Conservation (phyloP, 2,888 invertebrate species). For the Idaea aversata region DNA sequence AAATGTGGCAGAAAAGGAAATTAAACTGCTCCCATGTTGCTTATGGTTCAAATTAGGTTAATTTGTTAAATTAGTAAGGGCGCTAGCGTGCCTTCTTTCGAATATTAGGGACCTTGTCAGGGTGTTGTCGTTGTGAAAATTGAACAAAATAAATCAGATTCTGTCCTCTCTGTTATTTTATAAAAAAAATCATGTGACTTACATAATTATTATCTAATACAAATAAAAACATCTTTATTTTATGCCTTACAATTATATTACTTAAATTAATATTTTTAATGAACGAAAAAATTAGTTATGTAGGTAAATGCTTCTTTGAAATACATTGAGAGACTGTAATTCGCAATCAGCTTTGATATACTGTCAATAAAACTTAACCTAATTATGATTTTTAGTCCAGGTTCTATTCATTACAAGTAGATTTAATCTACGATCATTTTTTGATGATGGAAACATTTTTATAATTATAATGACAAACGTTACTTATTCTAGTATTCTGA, state of each 20-base stretch:
- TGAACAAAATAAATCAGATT: conserved; percentile 60
- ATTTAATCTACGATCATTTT: conserved; percentile 64
- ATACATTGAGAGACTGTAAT: conserved; percentile 42
- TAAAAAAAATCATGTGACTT: conserved; percentile 45
- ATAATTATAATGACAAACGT: conserved; percentile 47
- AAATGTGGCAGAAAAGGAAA: neutral
- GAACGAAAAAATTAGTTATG: conserved; percentile 24
- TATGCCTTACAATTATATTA: conserved; percentile 30
- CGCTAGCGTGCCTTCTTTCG: neutral
- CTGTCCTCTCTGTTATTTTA: conserved; percentile 57
- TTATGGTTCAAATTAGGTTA: too few species aligned
- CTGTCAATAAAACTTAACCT: conserved; percentile 57
- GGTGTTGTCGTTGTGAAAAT: conserved; percentile 16
- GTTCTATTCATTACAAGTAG: conserved; percentile 59
- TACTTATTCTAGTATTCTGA: conserved; percentile 51
- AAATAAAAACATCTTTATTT: conserved; percentile 35
- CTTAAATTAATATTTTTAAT: conserved; percentile 14
- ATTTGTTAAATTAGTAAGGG: too few species aligned
- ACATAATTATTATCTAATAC: conserved; percentile 28
- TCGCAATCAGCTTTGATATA: conserved; percentile 45
- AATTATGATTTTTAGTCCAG: conserved; percentile 55
- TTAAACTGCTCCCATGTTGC: neutral
- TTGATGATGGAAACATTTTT: conserved; percentile 41
- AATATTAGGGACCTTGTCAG: neutral
- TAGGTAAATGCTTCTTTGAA: conserved; percentile 40